phyloP scores from a whole-genome alignment of 2,888 invertebrate genomes.

The Drosophila formosana region DNA sequence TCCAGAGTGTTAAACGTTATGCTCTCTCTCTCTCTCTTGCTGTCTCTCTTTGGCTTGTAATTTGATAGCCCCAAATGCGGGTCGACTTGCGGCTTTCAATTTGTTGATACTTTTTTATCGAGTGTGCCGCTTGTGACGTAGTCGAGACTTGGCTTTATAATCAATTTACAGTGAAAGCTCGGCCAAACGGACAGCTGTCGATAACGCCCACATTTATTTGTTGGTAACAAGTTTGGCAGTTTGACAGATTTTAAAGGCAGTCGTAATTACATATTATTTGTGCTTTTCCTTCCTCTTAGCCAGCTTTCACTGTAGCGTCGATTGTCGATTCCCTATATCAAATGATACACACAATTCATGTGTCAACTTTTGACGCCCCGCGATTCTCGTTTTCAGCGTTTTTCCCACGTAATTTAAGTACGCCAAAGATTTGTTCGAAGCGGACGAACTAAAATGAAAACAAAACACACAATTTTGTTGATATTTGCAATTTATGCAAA shows the following conservation, averaged over 20 bases:
- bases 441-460: neutral
- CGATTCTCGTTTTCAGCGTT: constrained; percentile 33
- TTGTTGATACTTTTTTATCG: constrained; percentile 53
- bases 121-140: constrained; percentile 7
- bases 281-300: neutral
- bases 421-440: constrained; percentile 13
- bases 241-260: neutral
- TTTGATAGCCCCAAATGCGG: constrained; percentile 70
- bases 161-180: constrained; percentile 9
- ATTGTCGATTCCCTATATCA: constrained; percentile 36
- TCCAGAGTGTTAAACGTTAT: constrained; percentile 17
- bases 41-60: constrained; percentile 40
- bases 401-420: constrained; percentile 60
- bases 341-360: constrained; percentile 50
- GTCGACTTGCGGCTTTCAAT: constrained; percentile 62
- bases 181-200: neutral
- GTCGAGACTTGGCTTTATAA: constrained; percentile 14
- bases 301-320: constrained; percentile 7
- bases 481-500: constrained; percentile 51
- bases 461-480: neutral
- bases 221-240: neutral
- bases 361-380: constrained; percentile 55
- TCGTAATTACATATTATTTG: no score
- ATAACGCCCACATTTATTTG: neutral
- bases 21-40: neutral